Conservation (phyloP, 2,888 invertebrate genomes). For the Aquatica leii region DNA sequence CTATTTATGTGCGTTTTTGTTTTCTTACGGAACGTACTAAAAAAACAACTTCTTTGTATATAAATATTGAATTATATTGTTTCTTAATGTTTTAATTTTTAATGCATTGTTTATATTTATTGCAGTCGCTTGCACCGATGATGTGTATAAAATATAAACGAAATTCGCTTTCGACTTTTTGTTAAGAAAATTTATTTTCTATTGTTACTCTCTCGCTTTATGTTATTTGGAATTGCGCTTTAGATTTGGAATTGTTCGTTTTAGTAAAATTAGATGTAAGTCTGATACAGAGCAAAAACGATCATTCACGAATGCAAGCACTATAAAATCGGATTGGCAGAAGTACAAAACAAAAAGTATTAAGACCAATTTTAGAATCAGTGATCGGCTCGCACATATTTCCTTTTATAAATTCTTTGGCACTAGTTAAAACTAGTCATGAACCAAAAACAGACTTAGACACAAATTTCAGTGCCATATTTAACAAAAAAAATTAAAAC, state of each 20-base stretch:
- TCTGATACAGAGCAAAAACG: conserved; percentile 32
- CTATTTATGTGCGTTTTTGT: conserved; percentile 24
- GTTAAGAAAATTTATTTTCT: conserved; percentile 15
- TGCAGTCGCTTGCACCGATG: conserved; percentile 32
- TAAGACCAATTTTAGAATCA: conserved; percentile 36
- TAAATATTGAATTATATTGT: conserved; percentile 31
- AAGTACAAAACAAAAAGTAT: conserved; percentile 36
- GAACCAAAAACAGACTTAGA: conserved; percentile 23
- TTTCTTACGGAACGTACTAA: conserved; percentile 15
- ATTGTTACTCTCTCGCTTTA: conserved; percentile 38
- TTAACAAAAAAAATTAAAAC: conserved; percentile 12
- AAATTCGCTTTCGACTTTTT: conserved; percentile 18
- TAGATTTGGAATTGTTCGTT: neutral
- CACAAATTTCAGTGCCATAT: conserved; percentile 30
- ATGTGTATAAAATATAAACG: conserved; percentile 27
- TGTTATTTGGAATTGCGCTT: conserved; percentile 38
- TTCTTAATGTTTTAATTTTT: conserved; percentile 25
- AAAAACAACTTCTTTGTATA: conserved; percentile 30
- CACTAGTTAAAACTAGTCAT: conserved; percentile 34
- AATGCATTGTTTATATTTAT: conserved; percentile 32
- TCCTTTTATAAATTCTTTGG: conserved; percentile 16
- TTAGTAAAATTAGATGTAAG: conserved; percentile 26
- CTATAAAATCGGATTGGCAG: conserved; percentile 33
- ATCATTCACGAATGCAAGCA: conserved; percentile 20
- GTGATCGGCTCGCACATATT: conserved; percentile 24